Conservation (phyloP, 2,888 invertebrate species). For the Atethmia centrago region DNA sequence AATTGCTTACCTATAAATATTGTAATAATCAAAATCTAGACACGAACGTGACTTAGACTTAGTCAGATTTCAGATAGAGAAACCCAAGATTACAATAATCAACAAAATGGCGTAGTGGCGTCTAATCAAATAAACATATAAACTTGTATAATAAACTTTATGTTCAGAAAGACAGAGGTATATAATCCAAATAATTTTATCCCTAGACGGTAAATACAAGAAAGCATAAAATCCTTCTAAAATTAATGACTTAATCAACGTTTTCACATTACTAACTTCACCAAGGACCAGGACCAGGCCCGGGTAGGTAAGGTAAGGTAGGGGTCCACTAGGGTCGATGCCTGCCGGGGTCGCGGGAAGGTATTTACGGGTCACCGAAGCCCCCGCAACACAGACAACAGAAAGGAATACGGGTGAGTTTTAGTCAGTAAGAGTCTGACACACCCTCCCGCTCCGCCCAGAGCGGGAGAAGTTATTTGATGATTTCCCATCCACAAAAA, state of each 20-base stretch:
- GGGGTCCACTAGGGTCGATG: too few species aligned
- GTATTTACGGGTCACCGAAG: too few species aligned
- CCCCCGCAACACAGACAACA: too few species aligned
- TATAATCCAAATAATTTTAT: not conserved
- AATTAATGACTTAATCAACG: constrained; percentile 10
- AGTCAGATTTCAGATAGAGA: not conserved
- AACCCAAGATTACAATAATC: not conserved
- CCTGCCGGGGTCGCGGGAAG: too few species aligned
- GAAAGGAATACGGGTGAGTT: too few species aligned
- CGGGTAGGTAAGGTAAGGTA: too few species aligned
- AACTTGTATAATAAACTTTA: not conserved
- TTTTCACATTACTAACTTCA: not conserved
- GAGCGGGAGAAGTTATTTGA: too few species aligned
- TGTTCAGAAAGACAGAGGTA: not conserved
- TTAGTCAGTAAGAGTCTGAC: too few species aligned
- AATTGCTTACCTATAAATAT: not conserved
- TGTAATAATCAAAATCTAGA: not conserved
- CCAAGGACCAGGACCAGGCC: too few species aligned
- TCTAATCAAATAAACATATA: not conserved
- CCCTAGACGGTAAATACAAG: not conserved
- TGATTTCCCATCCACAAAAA: too few species aligned
- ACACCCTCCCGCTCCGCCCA: too few species aligned
- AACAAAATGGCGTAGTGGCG: not conserved
- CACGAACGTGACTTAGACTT: not conserved
- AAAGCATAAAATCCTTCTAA: not conserved